These are phyloP conservation scores for Zosterops pallidus DNA, from an alignment of 2,113 vertebrate genomes.

Conservation along the genomic window DNA sequence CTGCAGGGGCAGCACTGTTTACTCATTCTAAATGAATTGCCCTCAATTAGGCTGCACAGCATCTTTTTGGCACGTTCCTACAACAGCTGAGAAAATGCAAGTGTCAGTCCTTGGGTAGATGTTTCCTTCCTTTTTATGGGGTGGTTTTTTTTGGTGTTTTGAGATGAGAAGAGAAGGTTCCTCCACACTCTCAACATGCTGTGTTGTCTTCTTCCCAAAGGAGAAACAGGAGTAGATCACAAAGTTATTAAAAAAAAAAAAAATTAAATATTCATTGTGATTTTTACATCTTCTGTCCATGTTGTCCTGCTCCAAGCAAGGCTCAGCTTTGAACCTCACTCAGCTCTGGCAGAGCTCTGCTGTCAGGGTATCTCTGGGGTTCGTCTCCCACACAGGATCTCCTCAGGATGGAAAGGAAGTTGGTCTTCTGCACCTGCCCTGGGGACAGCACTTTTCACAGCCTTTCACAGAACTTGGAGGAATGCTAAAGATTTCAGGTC, in stretches of 20 bases:
- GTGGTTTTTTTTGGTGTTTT: not conserved
- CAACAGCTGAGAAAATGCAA: not conserved
- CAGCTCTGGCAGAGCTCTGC: not conserved
- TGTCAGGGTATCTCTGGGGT: fast-evolving
- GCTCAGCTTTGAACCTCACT: not conserved
- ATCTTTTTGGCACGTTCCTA: not conserved
- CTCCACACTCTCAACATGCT: not conserved
- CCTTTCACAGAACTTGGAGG: not conserved
- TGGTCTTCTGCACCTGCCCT: not conserved
- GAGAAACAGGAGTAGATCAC: not conserved
- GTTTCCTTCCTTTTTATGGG: not conserved
- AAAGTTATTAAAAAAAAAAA: not conserved
- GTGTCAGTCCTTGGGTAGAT: not conserved
- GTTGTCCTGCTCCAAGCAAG: not conserved
- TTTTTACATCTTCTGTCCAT: not conserved
- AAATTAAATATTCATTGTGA: not conserved
- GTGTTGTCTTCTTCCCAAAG: not conserved
- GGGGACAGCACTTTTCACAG: not conserved
- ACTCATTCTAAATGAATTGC: not conserved
- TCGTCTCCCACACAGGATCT: fast-evolving
- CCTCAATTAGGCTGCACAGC: conserved; percentile 1
- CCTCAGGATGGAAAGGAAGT: not conserved
- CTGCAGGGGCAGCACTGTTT: not conserved
- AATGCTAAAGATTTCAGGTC: not conserved
- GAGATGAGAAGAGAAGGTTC: not conserved